Percentiles rank a stretch among this genome's conserved stretches.
phyloP scores from a whole-genome alignment of 2,888 invertebrate genomes.

The Polymixis lichenea region DNA sequence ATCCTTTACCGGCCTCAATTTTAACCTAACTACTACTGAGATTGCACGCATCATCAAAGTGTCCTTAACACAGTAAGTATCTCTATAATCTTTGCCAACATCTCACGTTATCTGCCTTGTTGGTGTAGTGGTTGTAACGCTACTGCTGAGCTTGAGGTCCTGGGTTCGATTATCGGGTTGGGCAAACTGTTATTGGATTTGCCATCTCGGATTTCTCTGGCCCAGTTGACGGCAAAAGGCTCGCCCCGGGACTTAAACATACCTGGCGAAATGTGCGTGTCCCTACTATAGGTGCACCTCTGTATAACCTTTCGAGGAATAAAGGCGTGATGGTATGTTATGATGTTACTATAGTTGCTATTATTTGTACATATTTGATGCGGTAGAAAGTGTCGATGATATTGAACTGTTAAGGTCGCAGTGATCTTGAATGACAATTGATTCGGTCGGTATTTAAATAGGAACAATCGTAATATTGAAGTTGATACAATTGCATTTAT shows the following conservation, averaged over 20 bases:
- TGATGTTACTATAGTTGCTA: background rate
- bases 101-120: background rate
- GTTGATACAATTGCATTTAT: background rate
- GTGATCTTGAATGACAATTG: slow-evolving; percentile 4
- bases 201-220: too few species aligned
- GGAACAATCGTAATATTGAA: background rate
- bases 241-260: too few species aligned
- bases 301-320: too few species aligned
- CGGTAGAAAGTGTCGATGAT: background rate
- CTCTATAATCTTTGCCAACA: background rate
- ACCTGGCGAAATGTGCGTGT: too few species aligned
- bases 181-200: too few species aligned
- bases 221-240: too few species aligned
- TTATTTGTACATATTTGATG: background rate
- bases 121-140: background rate
- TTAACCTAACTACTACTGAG: background rate
- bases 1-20: background rate
- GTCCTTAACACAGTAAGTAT: too few species aligned
- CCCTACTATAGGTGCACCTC: too few species aligned
- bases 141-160: background rate
- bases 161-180: background rate
- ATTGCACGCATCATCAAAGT: background rate
- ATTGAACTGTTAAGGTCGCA: background rate
- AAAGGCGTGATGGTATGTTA: too few species aligned
- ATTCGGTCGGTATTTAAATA: background rate